A percentile compares a stretch with the other conserved stretches of the same genome.
These are phyloP conservation scores for Peromyscus polionotus DNA, from an alignment of 2,113 vertebrate genomes.

Conservation along the genomic window DNA sequence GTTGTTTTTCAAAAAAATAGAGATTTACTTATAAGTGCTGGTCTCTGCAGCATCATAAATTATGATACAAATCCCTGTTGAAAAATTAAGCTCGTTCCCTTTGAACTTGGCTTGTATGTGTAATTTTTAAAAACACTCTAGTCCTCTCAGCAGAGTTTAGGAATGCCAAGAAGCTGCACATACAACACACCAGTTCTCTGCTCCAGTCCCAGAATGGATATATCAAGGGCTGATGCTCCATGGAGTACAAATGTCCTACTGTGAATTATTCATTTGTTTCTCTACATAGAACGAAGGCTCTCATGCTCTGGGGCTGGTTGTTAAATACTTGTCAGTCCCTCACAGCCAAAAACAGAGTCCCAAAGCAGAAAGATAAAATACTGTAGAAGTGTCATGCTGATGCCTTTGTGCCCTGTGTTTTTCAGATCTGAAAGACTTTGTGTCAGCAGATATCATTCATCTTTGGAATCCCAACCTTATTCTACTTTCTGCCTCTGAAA, in stretches of 20 bases:
- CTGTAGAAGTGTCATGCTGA: fast-evolving
- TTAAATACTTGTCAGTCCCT: not conserved
- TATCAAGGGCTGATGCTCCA: not conserved
- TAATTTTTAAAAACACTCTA: not conserved
- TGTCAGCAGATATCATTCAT: not conserved
- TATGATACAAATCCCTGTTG: not conserved
- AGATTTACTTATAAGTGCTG: not conserved
- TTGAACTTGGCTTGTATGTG: fast-evolving
- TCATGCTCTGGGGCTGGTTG: not conserved
- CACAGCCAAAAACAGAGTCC: not conserved
- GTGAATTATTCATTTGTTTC: not conserved
- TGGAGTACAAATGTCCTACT: not conserved
- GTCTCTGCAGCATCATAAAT: not conserved
- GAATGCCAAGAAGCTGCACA: too few relatives aligned
- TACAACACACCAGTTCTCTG: fast-evolving
- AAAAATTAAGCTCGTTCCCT: not conserved
- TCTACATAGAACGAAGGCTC: not conserved
- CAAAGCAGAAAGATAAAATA: not conserved
- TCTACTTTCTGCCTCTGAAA: not conserved
- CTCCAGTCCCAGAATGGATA: not conserved
- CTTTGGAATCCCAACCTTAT: not conserved
- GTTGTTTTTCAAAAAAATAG: not conserved
- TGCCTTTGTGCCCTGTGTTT: not conserved
- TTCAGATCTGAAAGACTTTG: not conserved
- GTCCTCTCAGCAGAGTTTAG: not conserved